These are phyloP conservation scores for Potamarius usumacintae DNA, from an alignment of 2,113 vertebrate genomes.

Conservation along the genomic window DNA sequence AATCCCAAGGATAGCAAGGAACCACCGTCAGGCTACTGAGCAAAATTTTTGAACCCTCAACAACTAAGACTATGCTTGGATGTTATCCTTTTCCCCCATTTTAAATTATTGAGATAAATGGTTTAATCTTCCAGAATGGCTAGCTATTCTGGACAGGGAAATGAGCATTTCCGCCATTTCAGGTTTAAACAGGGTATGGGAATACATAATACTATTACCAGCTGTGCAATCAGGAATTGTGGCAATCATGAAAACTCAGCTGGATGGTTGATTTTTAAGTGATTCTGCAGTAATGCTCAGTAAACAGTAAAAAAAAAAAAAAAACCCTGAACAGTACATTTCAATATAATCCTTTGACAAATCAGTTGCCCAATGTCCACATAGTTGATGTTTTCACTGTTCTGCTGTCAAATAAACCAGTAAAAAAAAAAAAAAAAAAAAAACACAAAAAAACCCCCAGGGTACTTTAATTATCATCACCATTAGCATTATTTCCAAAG, in stretches of 20 bases:
- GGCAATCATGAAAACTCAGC: neutral
- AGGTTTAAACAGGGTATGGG: neutral
- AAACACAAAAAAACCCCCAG: neutral
- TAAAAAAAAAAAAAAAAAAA: neutral
- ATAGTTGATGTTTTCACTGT: neutral
- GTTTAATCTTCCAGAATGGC: neutral
- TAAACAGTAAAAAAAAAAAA: neutral
- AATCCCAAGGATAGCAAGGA: neutral
- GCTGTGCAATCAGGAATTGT: constrained; percentile 11
- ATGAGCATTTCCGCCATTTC: neutral
- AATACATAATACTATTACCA: neutral
- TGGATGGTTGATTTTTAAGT: neutral
- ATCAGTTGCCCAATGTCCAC: neutral
- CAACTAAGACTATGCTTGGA: neutral
- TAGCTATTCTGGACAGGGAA: neutral
- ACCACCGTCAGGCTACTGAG: neutral
- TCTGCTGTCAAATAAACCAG: neutral
- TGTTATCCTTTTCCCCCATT: neutral
- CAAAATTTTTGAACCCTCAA: neutral
- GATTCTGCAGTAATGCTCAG: neutral
- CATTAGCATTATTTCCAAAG: neutral
- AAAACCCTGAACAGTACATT: neutral
- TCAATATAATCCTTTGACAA: neutral
- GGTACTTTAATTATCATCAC: neutral
- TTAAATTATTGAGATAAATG: neutral